phyloP scores from a whole-genome alignment of 2,113 vertebrate genomes.

The Platysternon megacephalum region DNA sequence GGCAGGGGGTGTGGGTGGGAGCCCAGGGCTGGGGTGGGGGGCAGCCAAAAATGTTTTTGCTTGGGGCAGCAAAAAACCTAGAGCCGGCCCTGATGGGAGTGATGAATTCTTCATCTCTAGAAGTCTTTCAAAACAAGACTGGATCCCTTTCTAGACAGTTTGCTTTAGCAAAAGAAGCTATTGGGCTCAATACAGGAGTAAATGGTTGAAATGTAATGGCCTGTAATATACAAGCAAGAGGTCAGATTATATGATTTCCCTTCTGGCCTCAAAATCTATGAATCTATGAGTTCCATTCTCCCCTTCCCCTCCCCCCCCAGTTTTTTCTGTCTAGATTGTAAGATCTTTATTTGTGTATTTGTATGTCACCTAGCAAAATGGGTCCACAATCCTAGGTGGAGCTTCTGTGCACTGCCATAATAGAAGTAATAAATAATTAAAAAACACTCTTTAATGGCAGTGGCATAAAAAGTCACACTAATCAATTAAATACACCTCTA shows the following conservation, averaged over 20 bases:
- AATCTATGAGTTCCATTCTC: too few species aligned
- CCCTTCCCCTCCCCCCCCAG: rapidly evolving
- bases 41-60: too few species aligned
- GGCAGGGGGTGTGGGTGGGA: too few species aligned
- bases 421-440: too few species aligned
- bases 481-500: too few species aligned
- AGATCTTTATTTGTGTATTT: background rate
- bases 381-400: background rate
- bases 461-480: too few species aligned
- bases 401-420: background rate
- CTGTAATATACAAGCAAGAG: background rate
- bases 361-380: background rate
- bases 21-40: too few species aligned
- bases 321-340: background rate
- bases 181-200: background rate
- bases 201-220: background rate
- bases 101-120: background rate
- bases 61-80: too few species aligned
- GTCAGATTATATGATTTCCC: too few species aligned
- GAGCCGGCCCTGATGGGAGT: too few species aligned
- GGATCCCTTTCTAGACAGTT: background rate
- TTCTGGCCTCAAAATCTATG: too few species aligned
- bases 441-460: too few species aligned
- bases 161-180: background rate
- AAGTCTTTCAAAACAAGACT: background rate